Percentiles rank a stretch among this genome's conserved stretches.
These are phyloP conservation scores for Decapterus maruadsi DNA, from an alignment of 2,797 vertebrate species.

Conservation along the genomic window DNA sequence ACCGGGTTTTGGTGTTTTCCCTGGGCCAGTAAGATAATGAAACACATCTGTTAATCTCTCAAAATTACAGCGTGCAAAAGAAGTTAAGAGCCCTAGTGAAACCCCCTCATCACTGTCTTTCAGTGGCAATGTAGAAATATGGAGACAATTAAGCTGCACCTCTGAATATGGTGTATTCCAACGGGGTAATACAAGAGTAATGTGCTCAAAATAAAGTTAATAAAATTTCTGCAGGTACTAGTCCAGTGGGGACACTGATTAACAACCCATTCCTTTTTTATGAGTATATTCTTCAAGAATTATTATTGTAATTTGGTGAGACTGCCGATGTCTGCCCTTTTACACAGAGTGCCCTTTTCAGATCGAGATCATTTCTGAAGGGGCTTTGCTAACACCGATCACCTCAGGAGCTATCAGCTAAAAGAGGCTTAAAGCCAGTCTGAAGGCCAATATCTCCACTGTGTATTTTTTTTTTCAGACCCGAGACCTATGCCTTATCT, in stretches of 20 bases:
- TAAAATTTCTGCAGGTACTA: slow-evolving; percentile 71
- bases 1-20: slow-evolving; percentile 31
- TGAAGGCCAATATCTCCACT: slow-evolving; percentile 27
- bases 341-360: slow-evolving; percentile 49
- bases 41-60: slow-evolving; percentile 67
- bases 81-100: slow-evolving; percentile 61
- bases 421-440: slow-evolving; percentile 44
- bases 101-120: slow-evolving; percentile 66
- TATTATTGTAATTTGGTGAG: slow-evolving; percentile 75
- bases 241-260: slow-evolving; percentile 70
- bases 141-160: slow-evolving; percentile 61
- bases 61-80: slow-evolving; percentile 48
- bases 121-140: slow-evolving; percentile 63
- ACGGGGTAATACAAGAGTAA: slow-evolving; percentile 67
- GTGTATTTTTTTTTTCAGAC: not conserved
- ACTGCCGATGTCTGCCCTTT: slow-evolving; percentile 39
- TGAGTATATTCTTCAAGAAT: slow-evolving; percentile 73
- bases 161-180: slow-evolving; percentile 56
- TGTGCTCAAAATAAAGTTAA: slow-evolving; percentile 77
- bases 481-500: slow-evolving; percentile 3
- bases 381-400: slow-evolving; percentile 30
- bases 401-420: slow-evolving; percentile 37
- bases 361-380: slow-evolving; percentile 43
- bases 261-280: slow-evolving; percentile 74
- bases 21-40: slow-evolving; percentile 57